Evolutionary conservation across 2,113 vertebrate species (phyloP).

Genomic region (Gavialis gangeticus): DNA sequence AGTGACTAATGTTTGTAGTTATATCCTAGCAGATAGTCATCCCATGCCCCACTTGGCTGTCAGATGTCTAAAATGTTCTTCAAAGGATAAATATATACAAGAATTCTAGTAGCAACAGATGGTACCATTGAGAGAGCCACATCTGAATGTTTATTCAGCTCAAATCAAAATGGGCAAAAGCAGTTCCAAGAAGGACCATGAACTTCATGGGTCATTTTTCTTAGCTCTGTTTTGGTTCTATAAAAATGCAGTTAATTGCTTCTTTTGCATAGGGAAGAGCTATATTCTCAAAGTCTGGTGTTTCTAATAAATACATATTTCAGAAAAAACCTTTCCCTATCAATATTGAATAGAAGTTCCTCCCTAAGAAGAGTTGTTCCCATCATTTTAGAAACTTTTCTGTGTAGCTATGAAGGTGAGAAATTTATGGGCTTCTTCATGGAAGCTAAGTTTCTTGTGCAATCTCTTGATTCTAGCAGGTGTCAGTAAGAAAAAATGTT

Average conservation of each 20-base stretch:
- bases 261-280: neutral
- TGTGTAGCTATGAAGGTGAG: neutral
- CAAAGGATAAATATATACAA: constrained; percentile 52
- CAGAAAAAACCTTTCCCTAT: neutral
- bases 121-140: constrained; percentile 29
- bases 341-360: neutral
- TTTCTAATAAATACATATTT: neutral
- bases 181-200: neutral
- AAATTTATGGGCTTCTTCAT: neutral
- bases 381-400: neutral
- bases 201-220: neutral
- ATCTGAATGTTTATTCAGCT: constrained; percentile 45
- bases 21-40: constrained; percentile 26
- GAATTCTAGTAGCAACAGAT: constrained; percentile 50
- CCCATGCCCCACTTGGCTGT: constrained; percentile 26
- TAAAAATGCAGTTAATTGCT: neutral
- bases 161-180: constrained; percentile 14
- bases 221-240: neutral
- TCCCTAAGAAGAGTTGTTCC: neutral
- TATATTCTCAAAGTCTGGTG: neutral
- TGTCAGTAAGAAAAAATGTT: neutral
- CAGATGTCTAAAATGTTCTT: constrained; percentile 47
- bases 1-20: constrained; percentile 21
- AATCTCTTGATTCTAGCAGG: neutral
- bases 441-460: neutral